phyloP scores from a whole-genome alignment of 2,888 invertebrate genomes.

The Schizaphis graminum region DNA sequence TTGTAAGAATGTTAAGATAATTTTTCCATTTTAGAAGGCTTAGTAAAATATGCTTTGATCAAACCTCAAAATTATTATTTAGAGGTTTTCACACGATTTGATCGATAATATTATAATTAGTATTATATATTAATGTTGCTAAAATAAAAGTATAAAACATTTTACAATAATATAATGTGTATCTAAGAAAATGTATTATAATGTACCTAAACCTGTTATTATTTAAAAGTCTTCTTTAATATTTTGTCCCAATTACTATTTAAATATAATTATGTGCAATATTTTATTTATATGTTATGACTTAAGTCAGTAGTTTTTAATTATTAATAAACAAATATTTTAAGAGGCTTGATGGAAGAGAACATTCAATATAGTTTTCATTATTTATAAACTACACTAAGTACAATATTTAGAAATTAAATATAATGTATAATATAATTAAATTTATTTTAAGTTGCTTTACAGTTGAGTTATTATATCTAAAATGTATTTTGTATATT shows the following conservation, averaged over 20 bases:
- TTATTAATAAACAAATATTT: conserved; percentile 41
- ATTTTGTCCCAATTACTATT: conserved; percentile 42
- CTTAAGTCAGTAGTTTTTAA: conserved; percentile 53
- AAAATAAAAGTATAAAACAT: conserved; percentile 12
- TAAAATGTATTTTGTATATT: conserved; percentile 45
- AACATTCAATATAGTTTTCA: conserved; percentile 22
- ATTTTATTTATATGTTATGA: conserved; percentile 59
- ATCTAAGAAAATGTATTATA: conserved; percentile 51
- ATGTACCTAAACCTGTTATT: conserved; percentile 52
- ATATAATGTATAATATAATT: conserved; percentile 33
- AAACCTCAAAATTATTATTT: conserved; percentile 24
- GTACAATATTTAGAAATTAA: conserved; percentile 21
- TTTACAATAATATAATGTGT: conserved; percentile 32
- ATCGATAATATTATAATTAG: conserved; percentile 29
- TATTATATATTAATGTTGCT: conserved; percentile 43
- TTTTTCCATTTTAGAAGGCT: conserved; percentile 49
- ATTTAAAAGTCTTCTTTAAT: conserved; percentile 18
- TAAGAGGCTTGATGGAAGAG: conserved; percentile 26
- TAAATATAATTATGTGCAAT: conserved; percentile 59
- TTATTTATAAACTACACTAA: conserved; percentile 38
- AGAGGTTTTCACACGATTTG: conserved; percentile 31
- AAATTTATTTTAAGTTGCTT: conserved; percentile 40
- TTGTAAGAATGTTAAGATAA: conserved; percentile 39
- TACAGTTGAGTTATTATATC: background rate
- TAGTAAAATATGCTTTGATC: conserved; percentile 51